Conservation (phyloP, 2,113 vertebrate species). For the Ailurus styani region DNA sequence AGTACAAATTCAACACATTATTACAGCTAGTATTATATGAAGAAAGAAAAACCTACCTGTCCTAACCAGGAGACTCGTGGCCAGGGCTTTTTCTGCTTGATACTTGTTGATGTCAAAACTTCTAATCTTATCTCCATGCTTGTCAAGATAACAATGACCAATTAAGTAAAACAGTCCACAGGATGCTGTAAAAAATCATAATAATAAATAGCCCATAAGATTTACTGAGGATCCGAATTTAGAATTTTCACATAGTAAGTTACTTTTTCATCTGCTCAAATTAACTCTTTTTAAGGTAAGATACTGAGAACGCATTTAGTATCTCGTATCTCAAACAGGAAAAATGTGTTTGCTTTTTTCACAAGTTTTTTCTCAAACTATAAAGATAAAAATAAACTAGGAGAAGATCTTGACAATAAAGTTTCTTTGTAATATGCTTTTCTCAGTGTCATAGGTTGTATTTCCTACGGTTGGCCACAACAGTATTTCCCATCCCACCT, state of each 20-base stretch:
- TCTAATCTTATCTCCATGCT: slow-evolving; percentile 84
- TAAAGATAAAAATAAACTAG: background rate
- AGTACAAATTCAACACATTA: background rate
- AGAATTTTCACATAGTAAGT: background rate
- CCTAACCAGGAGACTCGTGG: slow-evolving; percentile 84
- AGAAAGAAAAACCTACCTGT: slow-evolving; percentile 73
- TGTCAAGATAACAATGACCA: background rate
- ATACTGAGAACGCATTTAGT: background rate
- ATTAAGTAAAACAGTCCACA: background rate
- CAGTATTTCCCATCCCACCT: background rate
- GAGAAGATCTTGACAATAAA: background rate
- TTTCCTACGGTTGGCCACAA: background rate
- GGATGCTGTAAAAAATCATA: background rate
- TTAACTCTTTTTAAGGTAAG: background rate
- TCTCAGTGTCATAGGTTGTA: background rate
- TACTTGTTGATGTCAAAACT: slow-evolving; percentile 80
- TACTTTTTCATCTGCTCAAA: background rate
- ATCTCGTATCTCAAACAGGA: background rate
- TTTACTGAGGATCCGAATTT: background rate
- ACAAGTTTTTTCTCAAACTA: background rate
- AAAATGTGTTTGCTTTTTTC: background rate
- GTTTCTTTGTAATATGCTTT: background rate
- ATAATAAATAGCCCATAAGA: background rate
- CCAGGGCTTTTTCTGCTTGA: slow-evolving; percentile 84
- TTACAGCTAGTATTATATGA: background rate